Evolutionary conservation across 2,113 vertebrate species (phyloP).

Genomic region (Corydoras sp.): DNA sequence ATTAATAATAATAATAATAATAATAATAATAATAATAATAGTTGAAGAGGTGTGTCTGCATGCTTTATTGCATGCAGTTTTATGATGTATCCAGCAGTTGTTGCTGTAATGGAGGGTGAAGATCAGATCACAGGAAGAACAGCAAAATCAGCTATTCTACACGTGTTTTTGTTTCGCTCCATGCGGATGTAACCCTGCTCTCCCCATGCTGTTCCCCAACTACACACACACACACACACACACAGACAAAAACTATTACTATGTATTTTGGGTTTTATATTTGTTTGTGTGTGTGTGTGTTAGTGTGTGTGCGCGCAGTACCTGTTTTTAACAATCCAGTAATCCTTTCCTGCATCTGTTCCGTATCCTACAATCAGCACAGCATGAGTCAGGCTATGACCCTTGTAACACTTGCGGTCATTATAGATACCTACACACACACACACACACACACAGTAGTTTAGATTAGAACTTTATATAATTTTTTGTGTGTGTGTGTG

Average conservation of each 20-base stretch:
- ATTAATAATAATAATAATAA: too few relatives aligned
- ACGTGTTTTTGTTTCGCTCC: conserved; percentile 64
- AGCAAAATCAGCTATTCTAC: conserved; percentile 60
- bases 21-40: too few relatives aligned
- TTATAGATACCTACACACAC: conserved; percentile 30
- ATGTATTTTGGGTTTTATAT: too few relatives aligned
- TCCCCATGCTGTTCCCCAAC: conserved; percentile 66
- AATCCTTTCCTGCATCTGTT: too few relatives aligned
- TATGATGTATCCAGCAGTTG: too few relatives aligned
- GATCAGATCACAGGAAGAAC: conserved; percentile 55
- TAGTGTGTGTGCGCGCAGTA: not conserved
- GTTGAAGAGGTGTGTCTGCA: too few relatives aligned
- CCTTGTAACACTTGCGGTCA: conserved; percentile 31
- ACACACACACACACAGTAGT: not conserved
- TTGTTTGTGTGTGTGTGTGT: not conserved
- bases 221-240: conserved; percentile 26
- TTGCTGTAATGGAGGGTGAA: not conserved
- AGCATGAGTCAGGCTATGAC: conserved; percentile 38
- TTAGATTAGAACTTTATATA: not conserved
- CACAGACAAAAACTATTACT: too few relatives aligned
- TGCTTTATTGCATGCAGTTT: too few relatives aligned
- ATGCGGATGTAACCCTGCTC: conserved; percentile 65
- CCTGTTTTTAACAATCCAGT: too few relatives aligned
- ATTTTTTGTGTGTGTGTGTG: too few relatives aligned
- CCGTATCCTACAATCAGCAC: conserved; percentile 1